Conservation (phyloP, 2,888 invertebrate species). For the Hirudinaria manillensis region DNA sequence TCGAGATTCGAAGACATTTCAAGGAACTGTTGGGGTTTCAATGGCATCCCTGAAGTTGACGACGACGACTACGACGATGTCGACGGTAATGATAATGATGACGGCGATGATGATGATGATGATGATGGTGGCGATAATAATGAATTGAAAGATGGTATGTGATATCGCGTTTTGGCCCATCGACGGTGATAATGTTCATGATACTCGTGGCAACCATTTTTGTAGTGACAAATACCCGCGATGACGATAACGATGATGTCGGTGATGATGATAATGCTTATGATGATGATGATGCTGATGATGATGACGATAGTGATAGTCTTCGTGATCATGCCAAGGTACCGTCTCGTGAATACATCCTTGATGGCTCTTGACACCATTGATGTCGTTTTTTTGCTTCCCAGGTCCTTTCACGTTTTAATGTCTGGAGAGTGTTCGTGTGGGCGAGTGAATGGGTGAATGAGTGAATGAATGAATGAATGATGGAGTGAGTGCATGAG, state of each 20-base stretch:
- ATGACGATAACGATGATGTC: not conserved
- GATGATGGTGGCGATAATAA: too few relatives aligned
- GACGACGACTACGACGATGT: not conserved
- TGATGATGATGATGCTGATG: not conserved
- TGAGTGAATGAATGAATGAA: too few relatives aligned
- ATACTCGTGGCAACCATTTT: not conserved
- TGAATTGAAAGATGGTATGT: too few relatives aligned
- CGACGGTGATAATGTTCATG: not conserved
- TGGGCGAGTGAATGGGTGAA: not conserved
- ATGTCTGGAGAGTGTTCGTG: not conserved
- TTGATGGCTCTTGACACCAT: constrained; percentile 5
- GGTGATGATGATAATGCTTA: not conserved
- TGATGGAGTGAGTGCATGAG: too few relatives aligned
- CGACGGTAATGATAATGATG: not conserved
- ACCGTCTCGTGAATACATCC: not conserved
- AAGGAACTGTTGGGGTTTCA: not conserved
- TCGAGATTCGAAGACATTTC: not conserved
- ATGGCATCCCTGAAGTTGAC: not conserved
- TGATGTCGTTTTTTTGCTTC: not conserved
- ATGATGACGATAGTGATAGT: not conserved
- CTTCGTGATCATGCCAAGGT: not conserved
- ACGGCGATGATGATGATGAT: not conserved
- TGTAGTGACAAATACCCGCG: not conserved
- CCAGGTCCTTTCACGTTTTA: not conserved
- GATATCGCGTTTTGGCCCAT: too few relatives aligned